phyloP scores from a whole-genome alignment of 2,888 invertebrate species.

The Clivina fossor region DNA sequence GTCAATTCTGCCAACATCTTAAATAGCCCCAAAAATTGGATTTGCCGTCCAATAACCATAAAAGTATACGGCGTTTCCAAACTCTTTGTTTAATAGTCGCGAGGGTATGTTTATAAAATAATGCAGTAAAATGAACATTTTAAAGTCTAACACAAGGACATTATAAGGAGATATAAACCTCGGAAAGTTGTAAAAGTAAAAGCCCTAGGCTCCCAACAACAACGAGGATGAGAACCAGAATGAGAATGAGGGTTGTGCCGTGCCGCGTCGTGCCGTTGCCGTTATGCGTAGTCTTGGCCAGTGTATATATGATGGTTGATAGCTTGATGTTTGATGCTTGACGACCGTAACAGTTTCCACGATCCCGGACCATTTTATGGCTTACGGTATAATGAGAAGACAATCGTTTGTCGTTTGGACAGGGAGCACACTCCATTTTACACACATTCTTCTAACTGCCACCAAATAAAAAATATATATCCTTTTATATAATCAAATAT shows the following conservation, averaged over 20 bases:
- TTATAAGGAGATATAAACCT: slow-evolving; percentile 53
- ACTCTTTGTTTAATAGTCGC: slow-evolving; percentile 54
- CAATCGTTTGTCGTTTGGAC: too few relatives aligned
- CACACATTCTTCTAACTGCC: too few relatives aligned
- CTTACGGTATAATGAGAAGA: too few relatives aligned
- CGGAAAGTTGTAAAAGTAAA: slow-evolving; percentile 51
- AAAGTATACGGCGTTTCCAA: slow-evolving; percentile 54
- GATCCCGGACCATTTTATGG: too few relatives aligned
- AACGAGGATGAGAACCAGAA: slow-evolving; percentile 10
- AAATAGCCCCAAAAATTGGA: slow-evolving; percentile 56
- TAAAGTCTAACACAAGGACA: slow-evolving; percentile 52
- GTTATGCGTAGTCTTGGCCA: too few relatives aligned
- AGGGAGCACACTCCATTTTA: too few relatives aligned
- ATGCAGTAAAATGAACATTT: slow-evolving; percentile 54
- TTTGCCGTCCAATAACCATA: slow-evolving; percentile 55
- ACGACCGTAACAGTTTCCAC: too few relatives aligned
- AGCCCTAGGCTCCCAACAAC: slow-evolving; percentile 32
- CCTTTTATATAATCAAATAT: too few relatives aligned
- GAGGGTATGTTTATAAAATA: slow-evolving; percentile 54
- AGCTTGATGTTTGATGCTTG: too few relatives aligned
- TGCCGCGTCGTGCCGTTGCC: slow-evolving; percentile 3
- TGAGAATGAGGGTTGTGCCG: slow-evolving; percentile 9
- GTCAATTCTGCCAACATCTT: slow-evolving; percentile 46
- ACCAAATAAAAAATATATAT: too few relatives aligned
- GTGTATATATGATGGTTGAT: too few relatives aligned